Evolutionary conservation across 2,888 invertebrate species (phyloP).

Genomic region (Notocelia uddmanniana): DNA sequence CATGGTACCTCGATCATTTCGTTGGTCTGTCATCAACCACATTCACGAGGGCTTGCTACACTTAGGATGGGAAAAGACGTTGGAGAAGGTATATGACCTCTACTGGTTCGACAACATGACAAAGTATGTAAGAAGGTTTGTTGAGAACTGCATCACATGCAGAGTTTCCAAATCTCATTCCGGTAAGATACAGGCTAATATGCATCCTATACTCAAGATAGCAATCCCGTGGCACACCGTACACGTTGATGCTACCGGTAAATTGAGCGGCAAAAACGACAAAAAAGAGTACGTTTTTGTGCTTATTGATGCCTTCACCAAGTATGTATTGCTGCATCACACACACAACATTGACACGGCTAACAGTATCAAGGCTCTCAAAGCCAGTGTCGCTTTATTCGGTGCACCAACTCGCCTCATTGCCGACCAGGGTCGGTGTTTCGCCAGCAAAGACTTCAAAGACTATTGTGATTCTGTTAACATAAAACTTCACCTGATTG

Average conservation of each 20-base stretch:
- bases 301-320: too few species aligned
- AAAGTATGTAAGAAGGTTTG: slow-evolving; percentile 38
- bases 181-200: slow-evolving; percentile 6
- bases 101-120: slow-evolving; percentile 26
- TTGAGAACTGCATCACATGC: slow-evolving; percentile 37
- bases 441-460: slow-evolving; percentile 48
- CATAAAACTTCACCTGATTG: slow-evolving; percentile 51
- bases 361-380: slow-evolving; percentile 9
- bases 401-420: slow-evolving; percentile 13
- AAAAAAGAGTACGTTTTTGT: too few species aligned
- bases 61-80: slow-evolving; percentile 12
- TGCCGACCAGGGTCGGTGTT: slow-evolving; percentile 41
- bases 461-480: slow-evolving; percentile 45
- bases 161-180: slow-evolving; percentile 24
- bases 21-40: slow-evolving; percentile 55
- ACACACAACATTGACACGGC: not conserved
- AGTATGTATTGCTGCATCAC: not conserved
- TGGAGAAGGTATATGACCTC: slow-evolving; percentile 14
- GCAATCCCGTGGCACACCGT: slow-evolving; percentile 11
- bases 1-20: slow-evolving; percentile 51
- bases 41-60: slow-evolving; percentile 50
- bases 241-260: not conserved
- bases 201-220: slow-evolving; percentile 6
- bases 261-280: too few species aligned
- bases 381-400: slow-evolving; percentile 10